Conservation (phyloP, 2,888 invertebrate genomes). For the Aphodius sticticus region DNA sequence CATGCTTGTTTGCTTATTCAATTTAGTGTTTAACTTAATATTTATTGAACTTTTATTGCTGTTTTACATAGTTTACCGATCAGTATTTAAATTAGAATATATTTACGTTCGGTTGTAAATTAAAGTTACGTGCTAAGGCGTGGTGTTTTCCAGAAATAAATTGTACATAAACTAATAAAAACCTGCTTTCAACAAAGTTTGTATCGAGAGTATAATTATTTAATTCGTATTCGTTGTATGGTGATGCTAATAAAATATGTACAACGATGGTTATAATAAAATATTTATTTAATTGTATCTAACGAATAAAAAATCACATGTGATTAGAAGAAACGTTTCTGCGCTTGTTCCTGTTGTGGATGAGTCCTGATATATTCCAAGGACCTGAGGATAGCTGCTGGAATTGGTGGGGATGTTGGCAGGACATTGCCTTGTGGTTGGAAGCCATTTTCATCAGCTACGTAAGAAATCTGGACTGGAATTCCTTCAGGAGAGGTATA, state of each 20-base stretch:
- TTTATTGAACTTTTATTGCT: not conserved
- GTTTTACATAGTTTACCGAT: not conserved
- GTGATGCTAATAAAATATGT: not conserved
- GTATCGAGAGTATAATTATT: not conserved
- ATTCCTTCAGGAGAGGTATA: slow-evolving; percentile 72
- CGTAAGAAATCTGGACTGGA: slow-evolving; percentile 66
- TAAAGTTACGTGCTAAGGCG: not conserved
- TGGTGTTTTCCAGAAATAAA: not conserved
- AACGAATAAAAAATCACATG: not conserved
- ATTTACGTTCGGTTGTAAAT: not conserved
- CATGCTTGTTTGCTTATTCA: not conserved
- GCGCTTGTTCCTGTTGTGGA: slow-evolving; percentile 60
- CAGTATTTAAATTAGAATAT: not conserved
- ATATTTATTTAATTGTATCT: too few relatives aligned
- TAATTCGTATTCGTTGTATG: not conserved
- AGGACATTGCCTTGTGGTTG: slow-evolving; percentile 65
- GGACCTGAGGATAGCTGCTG: slow-evolving; percentile 49
- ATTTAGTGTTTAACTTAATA: not conserved
- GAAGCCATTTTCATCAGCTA: slow-evolving; percentile 70
- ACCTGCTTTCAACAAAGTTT: not conserved
- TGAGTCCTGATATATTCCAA: slow-evolving; percentile 67
- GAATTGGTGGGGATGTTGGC: slow-evolving; percentile 57
- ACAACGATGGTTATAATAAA: too few relatives aligned
- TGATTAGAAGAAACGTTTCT: not conserved
- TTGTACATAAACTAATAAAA: not conserved